Evolutionary conservation across 2,113 vertebrate species (phyloP).

Genomic region (Pterocles orientalis): DNA sequence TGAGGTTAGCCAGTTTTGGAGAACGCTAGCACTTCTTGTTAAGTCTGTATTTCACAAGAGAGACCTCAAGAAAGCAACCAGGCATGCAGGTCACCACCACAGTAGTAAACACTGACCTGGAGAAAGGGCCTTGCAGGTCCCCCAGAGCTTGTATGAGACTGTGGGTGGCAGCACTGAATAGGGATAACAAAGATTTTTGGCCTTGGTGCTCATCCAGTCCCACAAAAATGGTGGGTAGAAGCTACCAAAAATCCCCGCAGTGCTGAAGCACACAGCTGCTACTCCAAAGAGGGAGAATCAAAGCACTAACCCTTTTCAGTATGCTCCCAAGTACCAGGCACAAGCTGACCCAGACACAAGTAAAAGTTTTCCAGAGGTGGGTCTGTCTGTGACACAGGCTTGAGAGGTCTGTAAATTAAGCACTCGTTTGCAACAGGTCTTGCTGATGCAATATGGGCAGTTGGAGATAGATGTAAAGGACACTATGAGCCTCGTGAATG

Average conservation of each 20-base stretch:
- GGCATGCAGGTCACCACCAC: not conserved
- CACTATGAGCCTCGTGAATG: accelerated
- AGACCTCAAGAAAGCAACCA: not conserved
- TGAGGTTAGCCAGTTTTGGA: not conserved
- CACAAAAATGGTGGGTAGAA: not conserved
- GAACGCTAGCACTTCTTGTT: not conserved
- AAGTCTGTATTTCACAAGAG: not conserved
- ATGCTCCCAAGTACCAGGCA: not conserved
- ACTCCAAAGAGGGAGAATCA: not conserved
- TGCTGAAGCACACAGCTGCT: not conserved
- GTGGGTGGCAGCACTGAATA: not conserved
- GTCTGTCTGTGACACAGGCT: not conserved
- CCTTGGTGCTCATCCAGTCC: not conserved
- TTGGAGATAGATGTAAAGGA: not conserved
- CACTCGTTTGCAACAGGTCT: not conserved
- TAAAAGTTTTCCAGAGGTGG: not conserved
- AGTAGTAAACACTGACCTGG: not conserved
- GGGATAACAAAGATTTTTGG: not conserved
- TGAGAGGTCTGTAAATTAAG: not conserved
- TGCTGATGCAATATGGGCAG: not conserved
- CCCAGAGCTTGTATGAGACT: not conserved
- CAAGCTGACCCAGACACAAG: not conserved
- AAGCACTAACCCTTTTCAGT: not conserved
- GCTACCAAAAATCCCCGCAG: not conserved
- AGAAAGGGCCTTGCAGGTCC: not conserved